A percentile compares a stretch with the other conserved stretches of the same genome.
phyloP scores from a whole-genome alignment of 2,888 invertebrate species.

The Notodonta ziczac region DNA sequence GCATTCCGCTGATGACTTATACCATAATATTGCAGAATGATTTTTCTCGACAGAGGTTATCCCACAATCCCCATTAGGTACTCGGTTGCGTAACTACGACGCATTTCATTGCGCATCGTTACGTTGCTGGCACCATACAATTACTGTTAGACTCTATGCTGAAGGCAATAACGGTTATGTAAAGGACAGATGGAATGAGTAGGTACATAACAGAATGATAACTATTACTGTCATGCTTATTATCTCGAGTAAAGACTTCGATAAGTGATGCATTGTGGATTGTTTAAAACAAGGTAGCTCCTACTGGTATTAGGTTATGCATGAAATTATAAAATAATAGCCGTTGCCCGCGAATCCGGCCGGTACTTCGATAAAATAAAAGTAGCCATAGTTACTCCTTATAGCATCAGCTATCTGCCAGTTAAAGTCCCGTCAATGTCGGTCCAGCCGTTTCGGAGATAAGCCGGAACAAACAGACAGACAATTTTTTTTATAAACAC shows the following conservation, averaged over 20 bases:
- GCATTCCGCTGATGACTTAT: neutral
- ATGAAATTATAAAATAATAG: no score
- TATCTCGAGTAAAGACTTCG: neutral
- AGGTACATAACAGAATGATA: neutral
- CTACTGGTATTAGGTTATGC: no score
- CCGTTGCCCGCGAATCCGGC: no score
- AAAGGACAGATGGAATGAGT: neutral
- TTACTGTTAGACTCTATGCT: slow-evolving; percentile 1
- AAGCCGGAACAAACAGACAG: no score
- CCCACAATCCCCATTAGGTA: neutral
- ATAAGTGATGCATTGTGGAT: no score
- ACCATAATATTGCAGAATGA: neutral
- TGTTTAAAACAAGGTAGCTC: no score
- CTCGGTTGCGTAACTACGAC: neutral
- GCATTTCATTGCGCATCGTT: neutral
- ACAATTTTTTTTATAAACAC: no score
- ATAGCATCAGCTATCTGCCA: no score
- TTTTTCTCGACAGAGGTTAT: neutral
- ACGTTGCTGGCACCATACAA: neutral
- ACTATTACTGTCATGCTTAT: neutral
- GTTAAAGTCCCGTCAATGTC: no score
- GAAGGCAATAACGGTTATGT: neutral
- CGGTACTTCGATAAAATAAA: no score
- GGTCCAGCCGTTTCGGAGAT: no score
- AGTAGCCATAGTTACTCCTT: no score